Evolutionary conservation across 2,113 vertebrate species (phyloP).

Genomic region (Lampris megalopsis): DNA sequence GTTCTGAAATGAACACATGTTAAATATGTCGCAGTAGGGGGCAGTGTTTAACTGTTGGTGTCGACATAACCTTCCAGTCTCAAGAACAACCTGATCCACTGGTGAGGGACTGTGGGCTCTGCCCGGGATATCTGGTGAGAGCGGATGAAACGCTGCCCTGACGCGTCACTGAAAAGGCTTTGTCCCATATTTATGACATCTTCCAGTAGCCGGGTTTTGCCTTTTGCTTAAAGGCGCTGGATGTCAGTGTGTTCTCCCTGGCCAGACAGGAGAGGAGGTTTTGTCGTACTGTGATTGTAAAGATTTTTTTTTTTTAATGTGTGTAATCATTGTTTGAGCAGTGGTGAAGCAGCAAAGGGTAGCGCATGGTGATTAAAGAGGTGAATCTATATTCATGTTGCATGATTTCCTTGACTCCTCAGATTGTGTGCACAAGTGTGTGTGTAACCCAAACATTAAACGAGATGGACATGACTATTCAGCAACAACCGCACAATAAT

Average conservation of each 20-base stretch:
- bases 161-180: slow-evolving; percentile 13
- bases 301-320: not conserved
- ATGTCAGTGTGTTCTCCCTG: not conserved
- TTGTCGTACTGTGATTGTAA: not conserved
- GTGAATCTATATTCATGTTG: not conserved
- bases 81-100: slow-evolving; percentile 12
- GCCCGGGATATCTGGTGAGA: slow-evolving; percentile 28
- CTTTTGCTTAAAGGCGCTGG: not conserved
- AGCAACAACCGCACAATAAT: no score
- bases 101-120: slow-evolving; percentile 18
- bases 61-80: not conserved
- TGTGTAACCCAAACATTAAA: no score
- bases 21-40: slow-evolving; percentile 54
- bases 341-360: not conserved
- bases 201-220: slow-evolving; percentile 14
- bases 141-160: slow-evolving; percentile 17
- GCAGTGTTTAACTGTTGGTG: slow-evolving; percentile 66
- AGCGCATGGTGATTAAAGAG: not conserved
- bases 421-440: not conserved
- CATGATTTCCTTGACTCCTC: not conserved
- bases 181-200: slow-evolving; percentile 15
- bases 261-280: not conserved
- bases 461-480: no score
- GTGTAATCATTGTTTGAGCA: not conserved
- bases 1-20: not conserved